phyloP scores from a whole-genome alignment of 2,797 vertebrate species.

The Falco berigora region DNA sequence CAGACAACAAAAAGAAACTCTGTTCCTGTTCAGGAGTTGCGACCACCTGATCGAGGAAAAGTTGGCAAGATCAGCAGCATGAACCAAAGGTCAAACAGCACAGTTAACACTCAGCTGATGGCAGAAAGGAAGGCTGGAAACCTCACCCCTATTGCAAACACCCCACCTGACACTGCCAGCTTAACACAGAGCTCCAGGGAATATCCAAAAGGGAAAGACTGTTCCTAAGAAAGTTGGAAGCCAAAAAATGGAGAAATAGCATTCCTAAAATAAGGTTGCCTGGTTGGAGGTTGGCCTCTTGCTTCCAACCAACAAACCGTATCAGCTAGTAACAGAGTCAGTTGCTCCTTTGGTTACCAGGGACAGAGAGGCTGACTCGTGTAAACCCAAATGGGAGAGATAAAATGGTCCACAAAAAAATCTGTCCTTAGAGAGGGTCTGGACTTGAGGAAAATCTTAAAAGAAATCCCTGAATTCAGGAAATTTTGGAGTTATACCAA shows the following conservation, averaged over 20 bases:
- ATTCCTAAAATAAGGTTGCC: not conserved
- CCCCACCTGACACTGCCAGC: not conserved
- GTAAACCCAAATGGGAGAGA: not conserved
- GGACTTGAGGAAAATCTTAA: not conserved
- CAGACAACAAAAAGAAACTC: not conserved
- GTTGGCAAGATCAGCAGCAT: not conserved
- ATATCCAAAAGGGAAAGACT: not conserved
- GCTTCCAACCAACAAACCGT: not conserved
- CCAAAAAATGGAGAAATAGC: not conserved
- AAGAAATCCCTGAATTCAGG: not conserved
- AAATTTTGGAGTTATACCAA: not conserved
- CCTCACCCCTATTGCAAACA: not conserved
- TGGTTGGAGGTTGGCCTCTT: not conserved
- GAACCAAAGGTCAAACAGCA: not conserved
- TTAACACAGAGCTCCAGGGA: not conserved
- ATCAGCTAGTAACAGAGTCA: not conserved
- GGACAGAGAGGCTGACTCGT: not conserved
- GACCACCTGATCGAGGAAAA: not conserved
- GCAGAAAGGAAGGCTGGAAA: not conserved
- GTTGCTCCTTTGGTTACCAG: not conserved
- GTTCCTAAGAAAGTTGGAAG: conserved; percentile 7
- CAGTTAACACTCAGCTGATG: not conserved
- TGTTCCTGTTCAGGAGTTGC: not conserved
- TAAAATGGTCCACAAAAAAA: not conserved
- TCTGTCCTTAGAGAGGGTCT: not conserved